Evolutionary conservation across 1,140 invertebrate species (phyloP).

Genomic region (Ceratosolen solmsi): DNA sequence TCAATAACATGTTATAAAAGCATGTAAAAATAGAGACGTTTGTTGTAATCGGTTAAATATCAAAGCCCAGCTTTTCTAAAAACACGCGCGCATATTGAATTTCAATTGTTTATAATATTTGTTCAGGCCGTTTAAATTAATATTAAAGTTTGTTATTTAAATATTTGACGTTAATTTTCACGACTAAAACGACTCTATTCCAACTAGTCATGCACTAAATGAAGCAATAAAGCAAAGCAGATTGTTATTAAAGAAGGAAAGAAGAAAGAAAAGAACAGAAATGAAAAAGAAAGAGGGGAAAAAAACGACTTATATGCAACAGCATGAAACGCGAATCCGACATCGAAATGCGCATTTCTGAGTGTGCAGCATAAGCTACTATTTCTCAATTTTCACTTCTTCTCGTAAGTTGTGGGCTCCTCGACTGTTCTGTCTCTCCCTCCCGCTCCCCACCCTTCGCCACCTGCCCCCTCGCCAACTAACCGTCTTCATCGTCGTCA

Average conservation of each 20-base stretch:
- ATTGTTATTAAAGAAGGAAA: no score
- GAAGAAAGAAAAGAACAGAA: not conserved
- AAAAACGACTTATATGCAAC: not conserved
- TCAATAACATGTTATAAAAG: no score
- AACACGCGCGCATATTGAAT: no score
- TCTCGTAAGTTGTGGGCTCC: not conserved
- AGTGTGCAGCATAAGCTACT: not conserved
- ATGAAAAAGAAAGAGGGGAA: not conserved
- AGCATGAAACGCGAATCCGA: not conserved
- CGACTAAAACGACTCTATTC: no score
- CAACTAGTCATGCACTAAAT: no score
- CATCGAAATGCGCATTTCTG: not conserved
- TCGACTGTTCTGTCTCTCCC: not conserved
- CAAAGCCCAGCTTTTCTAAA: no score
- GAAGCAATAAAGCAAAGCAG: not conserved
- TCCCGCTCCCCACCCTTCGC: not conserved
- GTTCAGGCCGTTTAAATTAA: no score
- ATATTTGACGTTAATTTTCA: no score
- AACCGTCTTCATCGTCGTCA: not conserved
- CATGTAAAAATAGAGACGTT: no score
- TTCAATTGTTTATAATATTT: no score
- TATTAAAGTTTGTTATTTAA: no score
- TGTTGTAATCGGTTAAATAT: no score
- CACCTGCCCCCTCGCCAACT: not conserved
- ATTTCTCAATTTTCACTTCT: constrained; percentile 8